A percentile compares a stretch with the other conserved stretches of the same genome.
phyloP scores from a whole-genome alignment of 2,797 vertebrate species.

The Chelon auratus region DNA sequence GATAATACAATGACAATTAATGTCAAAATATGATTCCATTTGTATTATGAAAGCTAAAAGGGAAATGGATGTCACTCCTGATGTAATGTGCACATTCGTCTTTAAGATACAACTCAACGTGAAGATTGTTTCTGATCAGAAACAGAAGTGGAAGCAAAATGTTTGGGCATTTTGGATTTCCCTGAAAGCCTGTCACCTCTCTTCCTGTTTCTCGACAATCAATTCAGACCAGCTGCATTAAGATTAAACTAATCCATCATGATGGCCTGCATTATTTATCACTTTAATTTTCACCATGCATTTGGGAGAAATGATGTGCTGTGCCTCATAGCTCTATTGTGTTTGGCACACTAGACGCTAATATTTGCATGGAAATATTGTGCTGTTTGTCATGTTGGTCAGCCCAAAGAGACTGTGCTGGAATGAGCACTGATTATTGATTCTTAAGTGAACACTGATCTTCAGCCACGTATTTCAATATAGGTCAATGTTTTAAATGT shows the following conservation, averaged over 20 bases:
- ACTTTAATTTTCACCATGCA: slow-evolving; percentile 57
- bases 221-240: slow-evolving; percentile 69
- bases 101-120: not conserved
- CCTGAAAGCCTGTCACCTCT: slow-evolving; percentile 57
- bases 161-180: slow-evolving; percentile 39
- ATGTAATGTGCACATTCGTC: not conserved
- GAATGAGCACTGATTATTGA: slow-evolving; percentile 26
- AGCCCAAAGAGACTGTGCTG: slow-evolving; percentile 4
- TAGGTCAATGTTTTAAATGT: slow-evolving; percentile 39
- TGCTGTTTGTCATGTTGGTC: slow-evolving; percentile 38
- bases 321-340: slow-evolving; percentile 28
- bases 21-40: not conserved
- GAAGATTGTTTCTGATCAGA: not conserved
- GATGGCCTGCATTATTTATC: slow-evolving; percentile 76
- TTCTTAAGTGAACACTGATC: slow-evolving; percentile 17
- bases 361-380: slow-evolving; percentile 27
- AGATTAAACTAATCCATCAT: slow-evolving; percentile 73
- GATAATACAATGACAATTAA: not conserved
- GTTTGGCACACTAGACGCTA: slow-evolving; percentile 22
- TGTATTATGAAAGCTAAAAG: not conserved
- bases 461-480: slow-evolving; percentile 28
- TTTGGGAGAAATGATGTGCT: slow-evolving; percentile 47
- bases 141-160: slow-evolving; percentile 4
- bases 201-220: slow-evolving; percentile 61
- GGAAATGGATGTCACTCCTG: not conserved